Conservation (phyloP, 92 coral and sea anemone genomes). For the Blastomussa wellsi region DNA sequence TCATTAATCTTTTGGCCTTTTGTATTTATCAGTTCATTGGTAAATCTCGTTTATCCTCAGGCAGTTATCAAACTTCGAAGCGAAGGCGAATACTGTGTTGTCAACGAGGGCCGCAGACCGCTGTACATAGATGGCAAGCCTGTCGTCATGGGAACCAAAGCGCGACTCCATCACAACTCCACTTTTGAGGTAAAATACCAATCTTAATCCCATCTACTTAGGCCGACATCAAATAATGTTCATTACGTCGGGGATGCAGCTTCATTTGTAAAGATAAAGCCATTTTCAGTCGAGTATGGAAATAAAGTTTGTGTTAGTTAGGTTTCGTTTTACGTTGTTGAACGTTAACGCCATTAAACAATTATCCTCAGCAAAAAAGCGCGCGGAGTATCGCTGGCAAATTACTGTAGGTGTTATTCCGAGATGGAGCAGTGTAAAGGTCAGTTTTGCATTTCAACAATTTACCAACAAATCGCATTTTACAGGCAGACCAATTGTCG, state of each 20-base stretch:
- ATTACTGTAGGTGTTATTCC: too few relatives aligned
- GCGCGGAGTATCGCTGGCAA: too few relatives aligned
- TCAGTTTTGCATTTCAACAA: too few relatives aligned
- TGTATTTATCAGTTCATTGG: neutral
- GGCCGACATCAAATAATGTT: too few relatives aligned
- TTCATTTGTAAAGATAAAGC: neutral
- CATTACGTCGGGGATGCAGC: neutral
- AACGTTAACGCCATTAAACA: too few relatives aligned
- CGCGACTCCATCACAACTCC: constrained; percentile 95
- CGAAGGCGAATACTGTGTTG: constrained; percentile 94
- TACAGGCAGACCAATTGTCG: too few relatives aligned
- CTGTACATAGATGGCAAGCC: constrained; percentile 95
- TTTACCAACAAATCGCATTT: too few relatives aligned
- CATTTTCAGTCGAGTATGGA: neutral
- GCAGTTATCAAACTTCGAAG: constrained; percentile 90
- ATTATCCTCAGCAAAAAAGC: too few relatives aligned
- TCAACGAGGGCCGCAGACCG: constrained; percentile 96
- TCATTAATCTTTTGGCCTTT: neutral
- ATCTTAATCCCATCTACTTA: too few relatives aligned
- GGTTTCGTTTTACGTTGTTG: too few relatives aligned
- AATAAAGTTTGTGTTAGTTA: too few relatives aligned
- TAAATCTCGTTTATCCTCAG: constrained; percentile 46
- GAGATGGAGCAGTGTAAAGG: too few relatives aligned
- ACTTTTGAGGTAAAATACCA: constrained; percentile 83
- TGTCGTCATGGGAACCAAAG: constrained; percentile 81